phyloP scores from a whole-genome alignment of 2,113 vertebrate species.

The Carlito syrichta region DNA sequence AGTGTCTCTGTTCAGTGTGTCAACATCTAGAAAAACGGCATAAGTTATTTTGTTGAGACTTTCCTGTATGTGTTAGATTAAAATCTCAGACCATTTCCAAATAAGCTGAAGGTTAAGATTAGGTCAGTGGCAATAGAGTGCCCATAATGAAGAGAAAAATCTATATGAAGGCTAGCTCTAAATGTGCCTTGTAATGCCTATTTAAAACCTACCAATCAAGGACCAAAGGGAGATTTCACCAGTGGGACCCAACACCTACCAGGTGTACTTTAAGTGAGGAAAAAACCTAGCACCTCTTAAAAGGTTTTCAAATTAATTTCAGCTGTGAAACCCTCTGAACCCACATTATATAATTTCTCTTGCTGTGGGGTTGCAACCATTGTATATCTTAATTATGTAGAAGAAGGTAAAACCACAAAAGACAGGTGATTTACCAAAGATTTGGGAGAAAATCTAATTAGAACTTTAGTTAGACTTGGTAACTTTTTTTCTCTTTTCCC shows the following conservation, averaged over 20 bases:
- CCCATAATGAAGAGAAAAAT: not conserved
- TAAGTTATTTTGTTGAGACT: not conserved
- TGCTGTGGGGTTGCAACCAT: not conserved
- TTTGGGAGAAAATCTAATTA: not conserved
- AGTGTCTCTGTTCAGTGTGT: not conserved
- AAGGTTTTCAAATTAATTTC: conserved; percentile 40
- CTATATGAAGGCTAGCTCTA: not conserved
- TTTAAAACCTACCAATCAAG: not conserved
- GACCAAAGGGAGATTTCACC: not conserved
- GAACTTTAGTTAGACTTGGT: not conserved
- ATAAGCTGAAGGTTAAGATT: not conserved
- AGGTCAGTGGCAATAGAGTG: not conserved
- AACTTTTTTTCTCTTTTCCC: not conserved
- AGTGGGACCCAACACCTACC: not conserved
- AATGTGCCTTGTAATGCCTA: not conserved
- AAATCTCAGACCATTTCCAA: conserved; percentile 12
- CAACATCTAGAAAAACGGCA: not conserved
- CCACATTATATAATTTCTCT: not conserved
- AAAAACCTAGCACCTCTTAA: conserved; percentile 43
- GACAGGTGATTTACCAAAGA: not conserved
- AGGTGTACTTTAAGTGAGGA: conserved; percentile 31
- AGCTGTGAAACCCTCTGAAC: not conserved
- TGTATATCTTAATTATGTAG: not conserved
- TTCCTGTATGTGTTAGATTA: conserved; percentile 15
- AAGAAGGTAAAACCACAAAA: not conserved